Conservation (phyloP, 1,140 invertebrate species). For the Lepidostoma basale region DNA sequence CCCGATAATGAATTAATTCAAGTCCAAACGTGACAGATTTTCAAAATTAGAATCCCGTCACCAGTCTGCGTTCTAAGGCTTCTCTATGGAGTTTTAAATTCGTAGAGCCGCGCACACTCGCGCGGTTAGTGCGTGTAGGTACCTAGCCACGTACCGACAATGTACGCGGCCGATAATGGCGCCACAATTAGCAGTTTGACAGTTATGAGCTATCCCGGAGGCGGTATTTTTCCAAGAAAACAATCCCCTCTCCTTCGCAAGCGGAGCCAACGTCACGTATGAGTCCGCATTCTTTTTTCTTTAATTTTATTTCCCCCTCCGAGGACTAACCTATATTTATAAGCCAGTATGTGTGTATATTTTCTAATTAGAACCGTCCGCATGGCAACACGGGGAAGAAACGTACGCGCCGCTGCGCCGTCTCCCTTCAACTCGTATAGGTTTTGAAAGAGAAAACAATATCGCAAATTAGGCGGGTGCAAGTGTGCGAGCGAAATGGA, state of each 20-base stretch:
- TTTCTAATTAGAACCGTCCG: conserved; percentile 45
- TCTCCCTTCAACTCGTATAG: conserved; percentile 21
- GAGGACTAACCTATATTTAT: conserved; percentile 46
- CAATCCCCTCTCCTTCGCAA: background rate
- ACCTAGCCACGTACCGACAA: too few species aligned
- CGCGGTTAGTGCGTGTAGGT: too few species aligned
- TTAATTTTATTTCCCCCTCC: conserved; percentile 43
- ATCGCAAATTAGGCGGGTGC: conserved; percentile 31
- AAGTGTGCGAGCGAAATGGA: conserved; percentile 42
- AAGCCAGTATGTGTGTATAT: conserved; percentile 45
- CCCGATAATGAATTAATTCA: too few species aligned
- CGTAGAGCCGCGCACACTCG: too few species aligned
- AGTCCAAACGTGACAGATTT: background rate
- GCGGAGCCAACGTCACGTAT: conserved; percentile 30
- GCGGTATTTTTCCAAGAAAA: conserved; percentile 29
- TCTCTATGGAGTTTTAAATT: too few species aligned
- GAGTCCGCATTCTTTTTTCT: conserved; percentile 42
- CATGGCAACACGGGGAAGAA: conserved; percentile 36
- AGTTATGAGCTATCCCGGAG: conserved; percentile 18
- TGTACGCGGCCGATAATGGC: background rate
- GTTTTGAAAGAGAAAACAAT: conserved; percentile 36
- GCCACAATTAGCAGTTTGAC: conserved; percentile 26
- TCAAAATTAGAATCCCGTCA: background rate
- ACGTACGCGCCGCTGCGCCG: background rate
- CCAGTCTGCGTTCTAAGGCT: too few species aligned